These are phyloP conservation scores for Watersipora subatra DNA, from an alignment of 1,140 invertebrate species.

Conservation along the genomic window DNA sequence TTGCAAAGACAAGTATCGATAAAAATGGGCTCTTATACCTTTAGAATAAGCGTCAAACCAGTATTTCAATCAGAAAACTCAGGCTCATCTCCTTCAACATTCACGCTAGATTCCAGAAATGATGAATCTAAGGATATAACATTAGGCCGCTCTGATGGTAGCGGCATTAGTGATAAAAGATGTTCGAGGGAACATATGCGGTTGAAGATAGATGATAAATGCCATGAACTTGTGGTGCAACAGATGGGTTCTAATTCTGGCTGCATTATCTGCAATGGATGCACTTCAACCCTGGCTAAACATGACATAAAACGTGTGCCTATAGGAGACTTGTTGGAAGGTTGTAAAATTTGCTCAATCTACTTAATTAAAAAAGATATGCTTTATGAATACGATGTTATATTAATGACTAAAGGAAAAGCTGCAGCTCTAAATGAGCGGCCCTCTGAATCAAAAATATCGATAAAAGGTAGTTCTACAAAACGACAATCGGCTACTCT, in stretches of 20 bases:
- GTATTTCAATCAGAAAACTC: too few species aligned
- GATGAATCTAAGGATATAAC: neutral
- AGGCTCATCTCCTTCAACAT: too few species aligned
- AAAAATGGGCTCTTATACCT: too few species aligned
- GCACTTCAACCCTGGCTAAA: neutral
- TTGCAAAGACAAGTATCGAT: too few species aligned
- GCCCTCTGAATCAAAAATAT: neutral
- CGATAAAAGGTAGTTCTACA: neutral
- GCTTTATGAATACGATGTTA: neutral
- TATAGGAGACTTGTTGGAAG: neutral
- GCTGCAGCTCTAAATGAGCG: neutral
- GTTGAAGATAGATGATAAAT: neutral
- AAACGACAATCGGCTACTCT: neutral
- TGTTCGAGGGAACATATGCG: neutral
- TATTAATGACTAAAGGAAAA: neutral
- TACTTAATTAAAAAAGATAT: neutral
- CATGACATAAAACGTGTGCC: neutral
- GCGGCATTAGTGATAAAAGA: neutral
- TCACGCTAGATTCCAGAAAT: too few species aligned
- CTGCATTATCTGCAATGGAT: neutral
- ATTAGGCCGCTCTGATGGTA: neutral
- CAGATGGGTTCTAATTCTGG: neutral
- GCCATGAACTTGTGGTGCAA: neutral
- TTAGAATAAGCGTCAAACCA: too few species aligned
- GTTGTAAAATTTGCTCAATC: neutral